Evolutionary conservation across 64 coral and sea anemone genomes (phyloP).

Genomic region (Porites australiensis): DNA sequence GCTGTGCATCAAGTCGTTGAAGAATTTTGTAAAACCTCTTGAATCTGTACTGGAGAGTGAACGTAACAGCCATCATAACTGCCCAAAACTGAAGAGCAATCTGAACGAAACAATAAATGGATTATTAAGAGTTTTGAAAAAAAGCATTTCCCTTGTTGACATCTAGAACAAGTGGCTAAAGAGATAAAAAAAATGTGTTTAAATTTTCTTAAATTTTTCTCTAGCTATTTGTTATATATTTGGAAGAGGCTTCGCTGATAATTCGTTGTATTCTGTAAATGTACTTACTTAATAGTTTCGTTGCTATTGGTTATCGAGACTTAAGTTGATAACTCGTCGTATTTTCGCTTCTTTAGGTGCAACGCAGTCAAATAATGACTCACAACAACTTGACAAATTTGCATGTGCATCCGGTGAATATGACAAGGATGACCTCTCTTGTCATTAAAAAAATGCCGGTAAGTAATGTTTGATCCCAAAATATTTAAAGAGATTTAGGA

Average conservation of each 20-base stretch:
- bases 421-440: conserved; percentile 10
- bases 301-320: no score
- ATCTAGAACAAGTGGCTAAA: no score
- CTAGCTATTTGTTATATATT: no score
- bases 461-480: not conserved
- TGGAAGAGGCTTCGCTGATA: no score
- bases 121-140: not conserved
- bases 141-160: not conserved
- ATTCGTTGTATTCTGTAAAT: no score
- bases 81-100: not conserved
- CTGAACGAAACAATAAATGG: not conserved
- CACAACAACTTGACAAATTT: not conserved
- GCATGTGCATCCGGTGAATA: not conserved
- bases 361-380: no score
- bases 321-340: no score
- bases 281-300: no score
- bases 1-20: not conserved
- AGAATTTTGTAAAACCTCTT: conserved; percentile 1
- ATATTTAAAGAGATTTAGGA: no score
- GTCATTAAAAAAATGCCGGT: not conserved
- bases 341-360: no score
- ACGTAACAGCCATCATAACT: not conserved
- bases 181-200: no score
- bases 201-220: no score
- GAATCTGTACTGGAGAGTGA: not conserved